phyloP scores from a whole-genome alignment of 1,140 invertebrate species.

The Zaprionus tsacasi region DNA sequence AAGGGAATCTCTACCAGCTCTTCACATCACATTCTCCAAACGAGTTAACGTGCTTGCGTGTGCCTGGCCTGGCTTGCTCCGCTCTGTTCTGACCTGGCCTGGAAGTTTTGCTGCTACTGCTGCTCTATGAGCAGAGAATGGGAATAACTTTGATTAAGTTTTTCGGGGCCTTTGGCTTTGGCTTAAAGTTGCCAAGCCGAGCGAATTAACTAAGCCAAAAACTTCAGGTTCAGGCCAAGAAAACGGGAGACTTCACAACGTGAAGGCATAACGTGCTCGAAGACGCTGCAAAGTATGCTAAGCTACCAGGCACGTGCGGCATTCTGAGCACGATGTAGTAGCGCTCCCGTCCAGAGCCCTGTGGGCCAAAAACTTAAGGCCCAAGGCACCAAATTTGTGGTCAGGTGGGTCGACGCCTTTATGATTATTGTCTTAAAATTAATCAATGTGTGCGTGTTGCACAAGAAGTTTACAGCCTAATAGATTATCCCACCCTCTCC shows the following conservation, averaged over 20 bases:
- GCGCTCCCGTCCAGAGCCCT: too few relatives aligned
- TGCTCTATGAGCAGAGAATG: constrained; percentile 20
- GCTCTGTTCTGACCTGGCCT: background rate
- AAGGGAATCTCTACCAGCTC: constrained; percentile 12
- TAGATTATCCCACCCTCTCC: constrained; percentile 48
- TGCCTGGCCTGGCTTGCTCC: constrained; percentile 31
- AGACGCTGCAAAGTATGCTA: constrained; percentile 68
- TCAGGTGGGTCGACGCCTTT: constrained; percentile 59
- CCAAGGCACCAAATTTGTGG: constrained; percentile 16
- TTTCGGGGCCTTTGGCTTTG: constrained; percentile 60
- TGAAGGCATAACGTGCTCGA: constrained; percentile 54
- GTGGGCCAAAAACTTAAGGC: background rate
- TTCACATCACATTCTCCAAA: constrained; percentile 16
- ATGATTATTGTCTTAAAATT: constrained; percentile 82
- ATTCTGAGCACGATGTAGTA: constrained; percentile 46
- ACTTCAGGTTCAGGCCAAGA: constrained; percentile 11
- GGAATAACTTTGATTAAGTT: constrained; percentile 76
- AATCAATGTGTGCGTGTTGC: constrained; percentile 73
- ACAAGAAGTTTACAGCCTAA: constrained; percentile 57
- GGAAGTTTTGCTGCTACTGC: background rate
- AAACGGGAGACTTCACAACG: constrained; percentile 9
- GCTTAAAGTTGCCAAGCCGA: constrained; percentile 71
- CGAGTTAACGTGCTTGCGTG: constrained; percentile 73
- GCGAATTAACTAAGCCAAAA: constrained; percentile 75
- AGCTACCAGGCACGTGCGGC: constrained; percentile 61